Evolutionary conservation across 2,888 invertebrate species (phyloP), one percentile per base, ranked within the genome.

Genomic region (Epiblema foenella): DNA sequence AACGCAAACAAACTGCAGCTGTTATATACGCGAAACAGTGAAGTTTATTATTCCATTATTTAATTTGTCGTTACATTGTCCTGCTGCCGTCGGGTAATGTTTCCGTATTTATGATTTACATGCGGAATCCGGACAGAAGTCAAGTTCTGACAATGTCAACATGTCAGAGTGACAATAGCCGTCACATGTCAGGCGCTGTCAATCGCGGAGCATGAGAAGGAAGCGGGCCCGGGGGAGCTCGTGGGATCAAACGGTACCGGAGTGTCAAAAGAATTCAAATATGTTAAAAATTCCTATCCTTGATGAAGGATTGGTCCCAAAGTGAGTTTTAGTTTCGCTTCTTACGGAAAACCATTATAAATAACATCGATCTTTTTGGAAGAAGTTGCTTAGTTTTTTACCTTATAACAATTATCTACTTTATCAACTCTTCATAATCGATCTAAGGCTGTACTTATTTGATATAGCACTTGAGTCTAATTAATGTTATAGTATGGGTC

Each of bases 101-200:
- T 91, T 93, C 91, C 92, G 89, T 92, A 89, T 91, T 91, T 86
- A 83, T 81, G 78, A 84, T 85, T 83, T 89, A 89, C 89, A 91
- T 88, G 89, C 88, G 87, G 89, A 91, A 89, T 88, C 88, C 88
- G 87, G 88, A 90, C 93, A 91, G 91, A 87, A 93, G 93, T 93
- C 91, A 91, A 91, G 89, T 91, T 90, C 81, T 84, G 90, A 86
- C 91, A 90, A 81, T 90, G 93, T 93, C 93, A 93, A 92, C 93
- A 91, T 93, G 89, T 93, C 93, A 91, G 70, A 73, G 73, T 86
- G 87, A 93, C 93, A 93, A 93, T 92, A 82, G 89, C 81, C 89
- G 88, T 92, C 91, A 90, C 88, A 89, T 79, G 90, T 91, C 93
- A 88, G 75, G 81, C 74, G 84, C 89, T 91, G 92, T 92, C 93